Conservation (phyloP, 2,888 invertebrate genomes). For the Oconnorella tubifera region DNA sequence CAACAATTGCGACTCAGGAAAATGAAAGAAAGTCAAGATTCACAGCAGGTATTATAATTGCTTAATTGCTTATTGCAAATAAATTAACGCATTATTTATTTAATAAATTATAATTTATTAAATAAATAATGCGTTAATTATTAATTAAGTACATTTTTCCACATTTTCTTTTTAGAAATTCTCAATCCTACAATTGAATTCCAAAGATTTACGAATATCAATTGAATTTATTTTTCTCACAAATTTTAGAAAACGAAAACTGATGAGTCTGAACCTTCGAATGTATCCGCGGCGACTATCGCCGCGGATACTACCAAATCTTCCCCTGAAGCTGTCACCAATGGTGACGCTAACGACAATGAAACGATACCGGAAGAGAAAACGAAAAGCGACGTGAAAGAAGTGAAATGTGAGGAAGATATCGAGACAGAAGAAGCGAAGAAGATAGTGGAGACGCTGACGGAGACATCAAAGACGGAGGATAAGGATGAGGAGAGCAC, state of each 20-base stretch:
- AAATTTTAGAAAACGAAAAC: too few species aligned
- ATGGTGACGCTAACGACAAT: constrained; percentile 46
- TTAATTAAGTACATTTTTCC: too few species aligned
- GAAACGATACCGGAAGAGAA: constrained; percentile 52
- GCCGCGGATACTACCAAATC: neutral
- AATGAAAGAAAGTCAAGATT: constrained; percentile 34
- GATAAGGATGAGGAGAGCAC: constrained; percentile 56
- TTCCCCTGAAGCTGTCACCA: neutral
- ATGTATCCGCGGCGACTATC: too few species aligned
- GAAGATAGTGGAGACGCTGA: constrained; percentile 69
- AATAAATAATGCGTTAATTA: too few species aligned
- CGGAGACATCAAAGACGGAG: constrained; percentile 12
- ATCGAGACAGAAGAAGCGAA: constrained; percentile 67
- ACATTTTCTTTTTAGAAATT: too few species aligned
- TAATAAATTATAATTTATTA: too few species aligned
- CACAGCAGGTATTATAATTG: constrained; percentile 10
- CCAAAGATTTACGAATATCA: too few species aligned
- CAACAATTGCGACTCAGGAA: constrained; percentile 78
- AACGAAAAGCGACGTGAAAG: constrained; percentile 40
- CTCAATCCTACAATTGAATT: too few species aligned
- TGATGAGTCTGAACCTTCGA: too few species aligned
- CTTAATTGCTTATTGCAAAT: neutral
- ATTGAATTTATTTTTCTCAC: too few species aligned
- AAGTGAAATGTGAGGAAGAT: constrained; percentile 32
- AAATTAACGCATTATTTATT: too few species aligned